Evolutionary conservation across 1,140 invertebrate species (phyloP).

Genomic region (Tetragnatha versicolor): DNA sequence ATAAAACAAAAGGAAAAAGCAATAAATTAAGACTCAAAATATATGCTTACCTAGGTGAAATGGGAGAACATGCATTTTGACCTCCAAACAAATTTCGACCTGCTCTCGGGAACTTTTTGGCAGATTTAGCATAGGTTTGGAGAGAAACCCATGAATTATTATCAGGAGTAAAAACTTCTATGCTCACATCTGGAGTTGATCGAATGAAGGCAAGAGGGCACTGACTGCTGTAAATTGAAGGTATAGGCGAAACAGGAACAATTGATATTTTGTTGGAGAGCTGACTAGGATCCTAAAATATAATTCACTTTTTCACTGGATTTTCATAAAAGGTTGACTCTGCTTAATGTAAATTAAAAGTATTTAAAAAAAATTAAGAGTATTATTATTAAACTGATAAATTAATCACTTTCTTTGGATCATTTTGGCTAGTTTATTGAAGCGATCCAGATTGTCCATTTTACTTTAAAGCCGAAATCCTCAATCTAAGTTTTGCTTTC

Average conservation of each 20-base stretch:
- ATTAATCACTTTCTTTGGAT: too few species aligned
- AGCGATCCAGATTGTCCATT: too few species aligned
- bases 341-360: background rate
- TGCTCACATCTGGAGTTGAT: slow-evolving; percentile 38
- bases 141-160: slow-evolving; percentile 46
- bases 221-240: slow-evolving; percentile 19
- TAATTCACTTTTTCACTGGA: background rate
- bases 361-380: too few species aligned
- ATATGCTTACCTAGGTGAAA: slow-evolving; percentile 35
- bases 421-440: too few species aligned
- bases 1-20: background rate
- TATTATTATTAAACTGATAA: too few species aligned
- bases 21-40: background rate
- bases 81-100: slow-evolving; percentile 42
- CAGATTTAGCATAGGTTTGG: slow-evolving; percentile 11
- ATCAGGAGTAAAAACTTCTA: slow-evolving; percentile 51
- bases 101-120: slow-evolving; percentile 16
- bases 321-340: background rate
- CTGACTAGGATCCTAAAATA: slow-evolving; percentile 54
- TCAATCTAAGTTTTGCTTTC: too few species aligned
- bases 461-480: too few species aligned
- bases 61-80: slow-evolving; percentile 23
- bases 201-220: slow-evolving; percentile 43
- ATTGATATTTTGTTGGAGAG: slow-evolving; percentile 42
- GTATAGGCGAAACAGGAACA: slow-evolving; percentile 37